A percentile compares a stretch with the other conserved stretches of the same genome.
phyloP scores from a whole-genome alignment of 2,797 vertebrate species.

The Dallia pectoralis region DNA sequence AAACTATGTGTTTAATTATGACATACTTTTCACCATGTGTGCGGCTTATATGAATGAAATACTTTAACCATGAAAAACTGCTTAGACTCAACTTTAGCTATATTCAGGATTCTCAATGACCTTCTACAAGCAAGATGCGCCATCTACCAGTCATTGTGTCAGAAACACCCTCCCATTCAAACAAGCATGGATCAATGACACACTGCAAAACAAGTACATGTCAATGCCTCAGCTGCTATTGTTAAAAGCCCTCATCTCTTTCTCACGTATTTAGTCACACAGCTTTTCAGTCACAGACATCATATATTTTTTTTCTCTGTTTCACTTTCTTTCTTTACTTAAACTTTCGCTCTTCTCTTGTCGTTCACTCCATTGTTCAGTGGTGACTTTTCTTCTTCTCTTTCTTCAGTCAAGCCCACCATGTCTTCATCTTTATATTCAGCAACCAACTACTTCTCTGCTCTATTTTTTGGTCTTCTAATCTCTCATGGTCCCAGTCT shows the following conservation, averaged over 20 bases:
- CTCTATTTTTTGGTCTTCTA: slow-evolving; percentile 3
- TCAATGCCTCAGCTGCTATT: too few species aligned
- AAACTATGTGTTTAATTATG: too few species aligned
- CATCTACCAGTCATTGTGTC: too few species aligned
- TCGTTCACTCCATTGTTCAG: slow-evolving; percentile 11
- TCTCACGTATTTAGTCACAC: slow-evolving; percentile 16
- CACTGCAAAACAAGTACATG: too few species aligned
- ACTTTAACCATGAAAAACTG: too few species aligned
- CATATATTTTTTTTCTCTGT: neutral
- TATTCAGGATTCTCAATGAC: too few species aligned
- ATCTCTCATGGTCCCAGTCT: neutral
- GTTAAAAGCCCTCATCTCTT: neutral
- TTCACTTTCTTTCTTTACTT: slow-evolving; percentile 32
- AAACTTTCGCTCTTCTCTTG: slow-evolving; percentile 28
- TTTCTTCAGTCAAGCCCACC: slow-evolving; percentile 1
- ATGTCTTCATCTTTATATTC: neutral
- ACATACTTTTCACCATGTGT: too few species aligned
- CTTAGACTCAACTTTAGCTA: too few species aligned
- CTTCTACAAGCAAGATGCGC: too few species aligned
- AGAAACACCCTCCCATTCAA: too few species aligned
- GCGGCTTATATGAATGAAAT: too few species aligned
- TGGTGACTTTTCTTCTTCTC: neutral
- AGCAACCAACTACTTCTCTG: slow-evolving; percentile 9
- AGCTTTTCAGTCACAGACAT: slow-evolving; percentile 5
- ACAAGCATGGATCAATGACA: too few species aligned